Evolutionary conservation across 2,888 invertebrate genomes (phyloP).

Genomic region (Lomographa bimaculata): DNA sequence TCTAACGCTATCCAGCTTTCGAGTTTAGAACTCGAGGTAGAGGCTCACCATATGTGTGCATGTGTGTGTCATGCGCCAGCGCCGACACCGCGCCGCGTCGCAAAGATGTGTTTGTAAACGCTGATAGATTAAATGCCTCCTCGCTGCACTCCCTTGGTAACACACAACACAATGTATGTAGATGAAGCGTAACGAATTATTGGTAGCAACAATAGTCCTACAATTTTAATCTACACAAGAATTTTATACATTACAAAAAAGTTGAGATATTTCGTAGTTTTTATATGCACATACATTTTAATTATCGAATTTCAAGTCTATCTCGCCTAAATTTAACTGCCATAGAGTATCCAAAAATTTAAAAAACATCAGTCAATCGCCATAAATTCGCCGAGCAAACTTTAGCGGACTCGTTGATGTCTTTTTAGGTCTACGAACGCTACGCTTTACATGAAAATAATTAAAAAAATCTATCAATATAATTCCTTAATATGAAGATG

Average conservation of each 20-base stretch:
- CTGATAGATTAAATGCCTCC: slow-evolving; percentile 56
- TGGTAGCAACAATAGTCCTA: slow-evolving; percentile 8
- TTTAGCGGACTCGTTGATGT: slow-evolving; percentile 34
- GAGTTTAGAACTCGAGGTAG: slow-evolving; percentile 29
- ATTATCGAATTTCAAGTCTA: too few species aligned
- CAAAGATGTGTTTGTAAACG: slow-evolving; percentile 49
- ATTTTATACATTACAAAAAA: too few species aligned
- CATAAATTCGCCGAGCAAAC: slow-evolving; percentile 2
- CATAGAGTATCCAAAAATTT: too few species aligned
- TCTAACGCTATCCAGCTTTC: slow-evolving; percentile 4
- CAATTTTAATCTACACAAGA: too few species aligned
- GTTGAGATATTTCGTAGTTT: too few species aligned
- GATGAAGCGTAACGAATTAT: slow-evolving; percentile 19
- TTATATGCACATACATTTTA: too few species aligned
- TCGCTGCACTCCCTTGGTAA: slow-evolving; percentile 37
- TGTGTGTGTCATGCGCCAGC: slow-evolving; percentile 46
- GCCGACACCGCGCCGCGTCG: slow-evolving; percentile 40
- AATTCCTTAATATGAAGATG: too few species aligned
- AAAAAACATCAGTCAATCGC: too few species aligned
- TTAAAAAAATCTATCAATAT: too few species aligned
- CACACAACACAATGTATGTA: slow-evolving; percentile 21
- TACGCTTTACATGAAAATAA: slow-evolving; percentile 4
- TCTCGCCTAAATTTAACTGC: too few species aligned
- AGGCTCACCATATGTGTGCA: slow-evolving; percentile 26
- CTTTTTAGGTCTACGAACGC: slow-evolving; percentile 26